Conservation (phyloP, 2,113 vertebrate species). For the Scomber colias region DNA sequence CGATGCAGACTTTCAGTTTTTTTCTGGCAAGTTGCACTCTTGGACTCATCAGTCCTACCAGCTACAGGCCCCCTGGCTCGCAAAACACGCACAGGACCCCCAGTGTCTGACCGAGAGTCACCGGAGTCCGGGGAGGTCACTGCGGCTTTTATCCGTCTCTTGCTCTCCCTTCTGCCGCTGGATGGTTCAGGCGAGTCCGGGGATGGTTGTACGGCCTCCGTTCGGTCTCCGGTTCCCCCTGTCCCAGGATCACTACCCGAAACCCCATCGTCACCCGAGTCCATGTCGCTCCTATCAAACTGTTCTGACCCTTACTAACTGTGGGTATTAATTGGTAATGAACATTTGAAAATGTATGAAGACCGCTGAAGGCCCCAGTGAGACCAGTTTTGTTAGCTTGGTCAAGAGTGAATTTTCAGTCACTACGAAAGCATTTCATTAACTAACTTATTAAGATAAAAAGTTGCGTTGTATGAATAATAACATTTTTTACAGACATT, state of each 20-base stretch:
- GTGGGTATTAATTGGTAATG: neutral
- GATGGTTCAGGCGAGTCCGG: conserved; percentile 34
- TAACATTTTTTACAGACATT: conserved; percentile 16
- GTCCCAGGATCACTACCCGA: neutral
- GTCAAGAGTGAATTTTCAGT: neutral
- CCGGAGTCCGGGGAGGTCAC: neutral
- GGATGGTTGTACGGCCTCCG: conserved; percentile 37
- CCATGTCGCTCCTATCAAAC: conserved; percentile 10
- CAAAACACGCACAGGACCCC: conserved; percentile 34
- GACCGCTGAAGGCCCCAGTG: conserved; percentile 14
- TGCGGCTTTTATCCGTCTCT: neutral
- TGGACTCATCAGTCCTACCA: neutral
- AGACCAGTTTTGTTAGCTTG: conserved; percentile 31
- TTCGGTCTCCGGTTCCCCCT: neutral
- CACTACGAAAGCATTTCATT: neutral
- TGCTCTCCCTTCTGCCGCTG: conserved; percentile 19
- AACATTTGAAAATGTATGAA: neutral
- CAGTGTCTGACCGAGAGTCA: neutral
- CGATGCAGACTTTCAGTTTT: neutral
- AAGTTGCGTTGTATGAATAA: neutral
- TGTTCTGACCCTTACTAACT: neutral
- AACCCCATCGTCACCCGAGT: conserved; percentile 15
- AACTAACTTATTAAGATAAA: neutral
- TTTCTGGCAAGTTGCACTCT: neutral
- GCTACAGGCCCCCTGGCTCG: conserved; percentile 8